Conservation (phyloP, 2,888 invertebrate species). For the Teleiodes luculella region DNA sequence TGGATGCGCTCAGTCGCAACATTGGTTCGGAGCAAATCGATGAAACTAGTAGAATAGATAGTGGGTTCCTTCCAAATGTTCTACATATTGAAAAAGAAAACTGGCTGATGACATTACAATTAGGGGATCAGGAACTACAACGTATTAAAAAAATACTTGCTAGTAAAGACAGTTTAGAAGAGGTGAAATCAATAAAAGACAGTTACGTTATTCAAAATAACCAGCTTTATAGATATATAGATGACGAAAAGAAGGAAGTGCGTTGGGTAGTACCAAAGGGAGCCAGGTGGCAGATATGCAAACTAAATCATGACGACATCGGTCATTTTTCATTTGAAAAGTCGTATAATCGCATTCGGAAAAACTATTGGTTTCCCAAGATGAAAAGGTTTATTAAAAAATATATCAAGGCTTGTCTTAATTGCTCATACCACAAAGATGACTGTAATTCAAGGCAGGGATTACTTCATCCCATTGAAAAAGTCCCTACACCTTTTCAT, state of each 20-base stretch:
- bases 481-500: not conserved
- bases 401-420: slow-evolving; percentile 46
- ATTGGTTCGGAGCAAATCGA: not conserved
- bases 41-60: not conserved
- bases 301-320: slow-evolving; percentile 41
- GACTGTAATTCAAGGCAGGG: not conserved
- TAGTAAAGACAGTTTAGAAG: not conserved
- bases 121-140: slow-evolving; percentile 3
- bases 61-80: not conserved
- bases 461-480: not conserved
- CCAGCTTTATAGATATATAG: slow-evolving; percentile 14
- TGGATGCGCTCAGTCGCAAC: slow-evolving; percentile 25
- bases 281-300: slow-evolving; percentile 33
- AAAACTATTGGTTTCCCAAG: slow-evolving; percentile 49
- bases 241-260: slow-evolving; percentile 12
- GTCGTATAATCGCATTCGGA: slow-evolving; percentile 31
- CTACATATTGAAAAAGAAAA: slow-evolving; percentile 2
- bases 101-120: slow-evolving; percentile 9
- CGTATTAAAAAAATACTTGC: not conserved
- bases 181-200: slow-evolving; percentile 13
- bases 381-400: slow-evolving; percentile 43
- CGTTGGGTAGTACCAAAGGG: slow-evolving; percentile 39
- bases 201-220: slow-evolving; percentile 21
- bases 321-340: slow-evolving; percentile 47
- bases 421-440: slow-evolving; percentile 31